A percentile compares a stretch with the other conserved stretches of the same genome.
phyloP scores from a whole-genome alignment of 2,888 invertebrate genomes.

The Brenthis hecate region DNA sequence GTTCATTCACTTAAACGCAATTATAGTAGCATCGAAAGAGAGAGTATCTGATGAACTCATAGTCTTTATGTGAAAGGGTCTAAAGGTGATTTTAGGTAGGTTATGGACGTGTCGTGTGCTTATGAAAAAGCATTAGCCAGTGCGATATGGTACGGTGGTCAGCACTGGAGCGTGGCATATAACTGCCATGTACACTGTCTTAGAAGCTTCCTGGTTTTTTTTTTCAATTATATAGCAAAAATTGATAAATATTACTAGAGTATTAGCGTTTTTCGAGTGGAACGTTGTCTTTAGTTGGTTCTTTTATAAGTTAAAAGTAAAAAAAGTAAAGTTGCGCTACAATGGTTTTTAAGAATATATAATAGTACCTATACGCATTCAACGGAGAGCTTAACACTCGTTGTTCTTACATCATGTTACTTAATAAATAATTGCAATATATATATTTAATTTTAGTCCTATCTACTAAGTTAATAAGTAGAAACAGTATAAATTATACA shows the following conservation, averaged over 20 bases:
- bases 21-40: slow-evolving; percentile 54
- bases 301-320: neutral
- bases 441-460: no score
- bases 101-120: slow-evolving; percentile 43
- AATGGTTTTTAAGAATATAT: no score
- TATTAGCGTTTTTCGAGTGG: slow-evolving; percentile 7
- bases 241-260: slow-evolving; percentile 31
- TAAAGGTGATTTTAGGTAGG: slow-evolving; percentile 37
- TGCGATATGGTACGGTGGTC: slow-evolving; percentile 76
- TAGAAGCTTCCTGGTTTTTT: slow-evolving; percentile 61
- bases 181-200: slow-evolving; percentile 36
- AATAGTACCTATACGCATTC: no score
- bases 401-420: no score
- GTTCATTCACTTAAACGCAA: slow-evolving; percentile 76
- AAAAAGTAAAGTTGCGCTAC: neutral
- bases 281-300: neutral
- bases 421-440: no score
- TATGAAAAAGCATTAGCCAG: slow-evolving; percentile 56
- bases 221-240: slow-evolving; percentile 46
- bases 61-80: slow-evolving; percentile 25
- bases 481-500: neutral
- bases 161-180: slow-evolving; percentile 60
- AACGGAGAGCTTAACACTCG: no score
- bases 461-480: no score
- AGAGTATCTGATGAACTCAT: slow-evolving; percentile 36